Evolutionary conservation across 2,888 invertebrate genomes (phyloP).

Genomic region (Hipparchia sbordonii): DNA sequence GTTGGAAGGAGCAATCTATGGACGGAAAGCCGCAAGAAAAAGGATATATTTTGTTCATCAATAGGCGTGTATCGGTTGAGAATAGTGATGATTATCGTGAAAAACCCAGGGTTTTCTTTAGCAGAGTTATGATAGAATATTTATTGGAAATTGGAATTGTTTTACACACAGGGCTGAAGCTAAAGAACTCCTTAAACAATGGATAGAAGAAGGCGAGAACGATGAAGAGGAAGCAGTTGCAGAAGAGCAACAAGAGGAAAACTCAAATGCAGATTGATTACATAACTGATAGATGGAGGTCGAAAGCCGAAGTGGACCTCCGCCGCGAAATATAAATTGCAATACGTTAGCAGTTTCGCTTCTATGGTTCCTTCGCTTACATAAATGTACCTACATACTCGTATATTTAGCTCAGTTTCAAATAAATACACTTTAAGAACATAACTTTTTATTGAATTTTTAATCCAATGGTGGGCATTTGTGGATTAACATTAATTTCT

Average conservation of each 20-base stretch:
- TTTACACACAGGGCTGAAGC: slow-evolving; percentile 59
- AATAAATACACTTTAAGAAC: neutral
- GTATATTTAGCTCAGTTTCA: neutral
- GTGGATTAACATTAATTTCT: too few relatives aligned
- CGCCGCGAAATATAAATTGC: too few relatives aligned
- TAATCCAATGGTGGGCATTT: neutral
- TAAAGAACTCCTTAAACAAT: slow-evolving; percentile 62
- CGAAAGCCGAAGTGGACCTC: neutral
- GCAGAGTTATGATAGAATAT: neutral
- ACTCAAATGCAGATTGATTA: slow-evolving; percentile 45
- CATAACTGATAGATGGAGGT: neutral
- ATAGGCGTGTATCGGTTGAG: too few relatives aligned
- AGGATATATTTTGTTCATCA: too few relatives aligned
- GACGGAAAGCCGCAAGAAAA: too few relatives aligned
- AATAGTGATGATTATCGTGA: too few relatives aligned
- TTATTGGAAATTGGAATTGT: neutral
- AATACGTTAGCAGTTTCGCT: too few relatives aligned
- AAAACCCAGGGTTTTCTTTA: too few relatives aligned
- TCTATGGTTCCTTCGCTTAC: too few relatives aligned
- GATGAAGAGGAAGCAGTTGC: slow-evolving; percentile 58
- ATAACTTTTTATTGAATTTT: neutral
- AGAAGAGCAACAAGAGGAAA: slow-evolving; percentile 53
- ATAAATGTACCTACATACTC: too few relatives aligned
- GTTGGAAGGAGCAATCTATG: too few relatives aligned
- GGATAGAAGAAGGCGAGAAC: slow-evolving; percentile 71